Evolutionary conservation across 2,888 invertebrate genomes (phyloP).

Genomic region (Theretra japonica): DNA sequence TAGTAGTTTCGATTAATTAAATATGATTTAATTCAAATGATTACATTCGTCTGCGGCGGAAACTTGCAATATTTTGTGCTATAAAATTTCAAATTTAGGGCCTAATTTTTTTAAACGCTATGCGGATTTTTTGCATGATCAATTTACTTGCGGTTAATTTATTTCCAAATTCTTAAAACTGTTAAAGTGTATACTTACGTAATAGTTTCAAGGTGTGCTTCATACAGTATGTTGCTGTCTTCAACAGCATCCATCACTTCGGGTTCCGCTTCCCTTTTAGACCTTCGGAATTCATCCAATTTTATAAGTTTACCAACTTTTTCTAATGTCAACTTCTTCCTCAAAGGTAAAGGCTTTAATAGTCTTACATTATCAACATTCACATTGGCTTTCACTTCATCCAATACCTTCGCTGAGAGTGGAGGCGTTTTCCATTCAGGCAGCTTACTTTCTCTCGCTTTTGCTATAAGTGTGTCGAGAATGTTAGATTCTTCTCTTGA

Average conservation of each 20-base stretch:
- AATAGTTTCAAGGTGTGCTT: slow-evolving; percentile 63
- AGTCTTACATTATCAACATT: slow-evolving; percentile 60
- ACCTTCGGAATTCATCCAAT: slow-evolving; percentile 58
- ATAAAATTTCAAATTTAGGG: no score
- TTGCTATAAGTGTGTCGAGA: slow-evolving; percentile 29
- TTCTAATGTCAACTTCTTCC: slow-evolving; percentile 67
- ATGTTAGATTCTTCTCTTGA: slow-evolving; percentile 33
- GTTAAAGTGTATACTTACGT: slow-evolving; percentile 59
- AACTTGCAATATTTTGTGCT: no score
- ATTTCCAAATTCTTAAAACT: no score
- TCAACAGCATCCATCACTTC: slow-evolving; percentile 15
- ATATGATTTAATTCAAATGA: no score
- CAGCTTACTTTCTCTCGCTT: slow-evolving; percentile 35
- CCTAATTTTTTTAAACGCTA: no score
- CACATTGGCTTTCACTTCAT: slow-evolving; percentile 68
- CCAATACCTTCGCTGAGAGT: slow-evolving; percentile 57
- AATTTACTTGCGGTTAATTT: no score
- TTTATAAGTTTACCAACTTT: slow-evolving; percentile 66
- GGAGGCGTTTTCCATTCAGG: slow-evolving; percentile 68
- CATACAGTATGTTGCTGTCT: slow-evolving; percentile 40
- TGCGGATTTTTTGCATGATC: no score
- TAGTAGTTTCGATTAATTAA: no score
- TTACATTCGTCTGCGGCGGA: no score
- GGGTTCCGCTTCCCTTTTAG: slow-evolving; percentile 48
- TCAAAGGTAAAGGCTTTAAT: slow-evolving; percentile 58